Percentiles rank a stretch among this genome's conserved stretches.
These are phyloP conservation scores for Drosophila mauritiana DNA, from an alignment of 1,140 invertebrate genomes.

Conservation along the genomic window DNA sequence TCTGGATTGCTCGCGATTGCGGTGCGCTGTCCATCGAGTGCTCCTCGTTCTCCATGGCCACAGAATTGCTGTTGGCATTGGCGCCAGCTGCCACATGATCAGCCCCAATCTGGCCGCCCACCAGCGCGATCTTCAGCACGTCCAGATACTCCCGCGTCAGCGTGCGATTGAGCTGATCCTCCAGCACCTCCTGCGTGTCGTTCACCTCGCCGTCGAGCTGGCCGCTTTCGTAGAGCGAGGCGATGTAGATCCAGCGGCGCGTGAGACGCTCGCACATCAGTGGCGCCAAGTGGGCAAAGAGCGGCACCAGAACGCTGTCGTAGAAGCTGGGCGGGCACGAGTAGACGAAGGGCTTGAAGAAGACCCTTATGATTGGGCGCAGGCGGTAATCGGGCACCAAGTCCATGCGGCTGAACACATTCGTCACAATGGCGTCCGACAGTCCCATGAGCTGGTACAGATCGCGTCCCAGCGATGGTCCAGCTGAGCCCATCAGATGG, in stretches of 20 bases:
- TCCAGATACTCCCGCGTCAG: constrained; percentile 95
- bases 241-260: constrained; percentile 91
- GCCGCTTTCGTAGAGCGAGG: constrained; percentile 90
- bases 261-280: constrained; percentile 92
- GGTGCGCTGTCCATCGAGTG: constrained; percentile 87
- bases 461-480: constrained; percentile 92
- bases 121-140: constrained; percentile 89
- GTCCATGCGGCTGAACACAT: constrained; percentile 90
- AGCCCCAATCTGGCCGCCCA: constrained; percentile 84
- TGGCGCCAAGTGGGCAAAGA: constrained; percentile 90
- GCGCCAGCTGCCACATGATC: constrained; percentile 71
- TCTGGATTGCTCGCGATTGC: constrained; percentile 85
- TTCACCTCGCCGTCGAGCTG: constrained; percentile 91
- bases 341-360: constrained; percentile 93
- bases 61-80: constrained; percentile 83
- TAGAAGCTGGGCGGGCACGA: constrained; percentile 93
- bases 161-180: constrained; percentile 94
- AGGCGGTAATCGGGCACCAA: constrained; percentile 93
- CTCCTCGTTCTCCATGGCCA: constrained; percentile 89
- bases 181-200: constrained; percentile 94
- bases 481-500: constrained; percentile 91
- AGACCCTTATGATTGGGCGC: constrained; percentile 92
- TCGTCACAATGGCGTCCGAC: constrained; percentile 87
- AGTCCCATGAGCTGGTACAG: constrained; percentile 90
- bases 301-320: constrained; percentile 90